Conservation (phyloP, 1,140 invertebrate genomes). For the Pseudomyrmex flavicornis region DNA sequence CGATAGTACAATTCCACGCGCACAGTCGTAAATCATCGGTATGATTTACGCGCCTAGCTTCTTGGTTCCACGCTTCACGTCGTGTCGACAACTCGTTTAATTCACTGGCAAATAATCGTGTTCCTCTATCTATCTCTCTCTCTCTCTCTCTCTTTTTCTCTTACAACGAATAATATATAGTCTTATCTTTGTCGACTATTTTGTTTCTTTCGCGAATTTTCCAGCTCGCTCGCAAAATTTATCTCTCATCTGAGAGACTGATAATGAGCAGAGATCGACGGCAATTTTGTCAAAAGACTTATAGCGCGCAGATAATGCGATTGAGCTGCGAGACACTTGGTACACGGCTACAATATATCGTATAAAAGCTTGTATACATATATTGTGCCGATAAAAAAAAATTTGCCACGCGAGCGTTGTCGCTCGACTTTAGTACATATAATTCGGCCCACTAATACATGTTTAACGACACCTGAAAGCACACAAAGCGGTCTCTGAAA, state of each 20-base stretch:
- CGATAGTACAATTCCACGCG: constrained; percentile 8
- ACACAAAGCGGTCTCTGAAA: neutral
- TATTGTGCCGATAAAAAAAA: neutral
- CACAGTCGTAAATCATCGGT: constrained; percentile 25
- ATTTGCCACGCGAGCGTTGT: neutral
- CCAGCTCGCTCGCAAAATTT: neutral
- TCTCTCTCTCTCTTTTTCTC: too few species aligned
- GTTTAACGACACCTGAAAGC: constrained; percentile 37
- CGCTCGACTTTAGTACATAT: neutral
- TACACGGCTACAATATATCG: neutral
- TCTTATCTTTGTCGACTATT: constrained; percentile 14
- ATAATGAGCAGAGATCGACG: constrained; percentile 6
- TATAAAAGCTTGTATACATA: neutral
- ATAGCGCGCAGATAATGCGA: neutral
- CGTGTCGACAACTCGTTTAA: constrained; percentile 23
- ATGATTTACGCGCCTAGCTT: constrained; percentile 29
- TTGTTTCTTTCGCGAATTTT: neutral
- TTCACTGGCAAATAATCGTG: constrained; percentile 38
- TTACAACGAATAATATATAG: constrained; percentile 29
- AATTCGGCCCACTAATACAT: neutral
- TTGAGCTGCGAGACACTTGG: neutral
- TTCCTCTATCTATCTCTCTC: neutral
- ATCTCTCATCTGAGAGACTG: constrained; percentile 21
- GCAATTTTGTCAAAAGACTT: neutral
- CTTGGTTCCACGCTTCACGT: neutral